Percentiles rank a stretch among this genome's conserved stretches.
Evolutionary conservation across 2,888 invertebrate species (phyloP).

Genomic region (Eugnorisma glareosa): DNA sequence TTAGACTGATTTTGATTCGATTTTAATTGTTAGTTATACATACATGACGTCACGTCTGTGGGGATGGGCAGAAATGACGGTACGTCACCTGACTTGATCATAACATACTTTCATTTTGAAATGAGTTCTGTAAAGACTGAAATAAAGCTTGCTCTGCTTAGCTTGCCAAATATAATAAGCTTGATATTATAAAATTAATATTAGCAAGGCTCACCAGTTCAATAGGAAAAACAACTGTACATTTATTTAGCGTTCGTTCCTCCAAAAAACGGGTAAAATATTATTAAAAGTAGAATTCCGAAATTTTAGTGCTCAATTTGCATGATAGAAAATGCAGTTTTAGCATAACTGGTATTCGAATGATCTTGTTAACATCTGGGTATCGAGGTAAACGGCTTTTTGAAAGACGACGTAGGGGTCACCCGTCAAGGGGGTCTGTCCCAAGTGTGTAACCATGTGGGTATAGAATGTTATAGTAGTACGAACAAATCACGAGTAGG

Average conservation of each 20-base stretch:
- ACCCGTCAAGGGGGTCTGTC: conserved; percentile 7
- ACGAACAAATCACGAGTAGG: not conserved
- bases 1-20: not conserved
- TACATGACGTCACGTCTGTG: not conserved
- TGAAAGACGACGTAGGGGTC: conserved; percentile 27
- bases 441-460: not conserved
- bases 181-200: not conserved
- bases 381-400: conserved; percentile 47
- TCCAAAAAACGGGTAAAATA: conserved; percentile 10
- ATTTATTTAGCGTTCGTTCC: conserved; percentile 9
- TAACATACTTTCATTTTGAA: not conserved
- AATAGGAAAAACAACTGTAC: conserved; percentile 17
- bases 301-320: conserved; percentile 25
- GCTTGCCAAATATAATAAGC: no score
- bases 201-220: not conserved
- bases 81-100: not conserved
- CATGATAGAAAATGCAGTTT: conserved; percentile 45
- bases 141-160: not conserved
- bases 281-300: conserved; percentile 26
- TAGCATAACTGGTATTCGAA: conserved; percentile 48
- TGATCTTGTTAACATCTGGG: conserved; percentile 30
- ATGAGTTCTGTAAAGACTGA: not conserved
- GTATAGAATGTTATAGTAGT: not conserved
- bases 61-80: no score
- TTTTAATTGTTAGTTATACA: conserved; percentile 1